phyloP scores from a whole-genome alignment of 2,113 vertebrate species.

The Dasyornis broadbenti region DNA sequence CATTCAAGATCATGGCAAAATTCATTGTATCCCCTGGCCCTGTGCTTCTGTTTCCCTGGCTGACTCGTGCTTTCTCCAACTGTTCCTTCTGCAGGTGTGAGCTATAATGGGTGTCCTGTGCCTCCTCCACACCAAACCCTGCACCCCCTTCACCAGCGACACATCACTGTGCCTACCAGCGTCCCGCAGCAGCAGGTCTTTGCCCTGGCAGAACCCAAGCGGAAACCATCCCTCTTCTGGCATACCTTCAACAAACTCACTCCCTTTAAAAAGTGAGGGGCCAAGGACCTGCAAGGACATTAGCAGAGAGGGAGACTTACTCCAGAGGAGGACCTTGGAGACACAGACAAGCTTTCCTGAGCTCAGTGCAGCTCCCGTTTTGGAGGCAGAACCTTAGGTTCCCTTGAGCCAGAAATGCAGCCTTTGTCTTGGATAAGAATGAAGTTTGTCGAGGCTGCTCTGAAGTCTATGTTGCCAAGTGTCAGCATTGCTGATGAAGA shows the following conservation, averaged over 20 bases:
- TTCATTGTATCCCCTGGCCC: background rate
- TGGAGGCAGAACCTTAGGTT: background rate
- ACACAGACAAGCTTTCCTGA: background rate
- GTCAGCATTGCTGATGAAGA: background rate
- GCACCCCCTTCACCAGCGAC: slow-evolving; percentile 91
- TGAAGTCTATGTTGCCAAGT: background rate
- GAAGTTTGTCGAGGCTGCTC: background rate
- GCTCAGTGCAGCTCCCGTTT: background rate
- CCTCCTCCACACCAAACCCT: slow-evolving; percentile 84
- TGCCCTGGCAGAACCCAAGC: slow-evolving; percentile 89
- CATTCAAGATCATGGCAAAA: background rate
- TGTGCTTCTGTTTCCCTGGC: background rate
- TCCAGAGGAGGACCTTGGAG: background rate
- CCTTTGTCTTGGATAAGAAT: background rate
- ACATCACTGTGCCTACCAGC: slow-evolving; percentile 92
- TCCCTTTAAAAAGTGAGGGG: slow-evolving; percentile 86
- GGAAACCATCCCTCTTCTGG: slow-evolving; percentile 89
- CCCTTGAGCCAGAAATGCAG: background rate
- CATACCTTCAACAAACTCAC: slow-evolving; percentile 86
- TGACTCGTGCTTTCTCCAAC: background rate
- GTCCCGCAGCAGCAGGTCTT: slow-evolving; percentile 95
- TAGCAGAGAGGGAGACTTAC: background rate
- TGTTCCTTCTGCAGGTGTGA: slow-evolving; percentile 68
- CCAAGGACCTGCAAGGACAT: background rate
- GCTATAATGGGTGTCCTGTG: slow-evolving; percentile 77